Conservation (phyloP, 2,797 vertebrate genomes). For the Poecile montanus region DNA sequence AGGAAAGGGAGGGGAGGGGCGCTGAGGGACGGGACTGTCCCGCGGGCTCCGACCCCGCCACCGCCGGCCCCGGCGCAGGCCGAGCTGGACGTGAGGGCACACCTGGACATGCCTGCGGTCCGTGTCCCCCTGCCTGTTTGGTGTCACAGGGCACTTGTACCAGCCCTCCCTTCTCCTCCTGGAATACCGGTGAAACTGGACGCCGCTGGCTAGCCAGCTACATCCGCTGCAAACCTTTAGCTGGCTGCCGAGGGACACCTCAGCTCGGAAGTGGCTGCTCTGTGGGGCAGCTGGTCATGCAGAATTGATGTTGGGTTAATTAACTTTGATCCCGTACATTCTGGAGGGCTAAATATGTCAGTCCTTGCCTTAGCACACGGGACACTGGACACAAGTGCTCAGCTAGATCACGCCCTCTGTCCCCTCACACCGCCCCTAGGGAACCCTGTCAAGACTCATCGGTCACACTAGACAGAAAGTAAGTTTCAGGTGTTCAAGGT, state of each 20-base stretch:
- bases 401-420: rapidly evolving
- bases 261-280: not conserved
- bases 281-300: not conserved
- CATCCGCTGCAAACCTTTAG: not conserved
- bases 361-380: not conserved
- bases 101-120: rapidly evolving
- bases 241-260: not conserved
- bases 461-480: not conserved
- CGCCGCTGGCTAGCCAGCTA: not conserved
- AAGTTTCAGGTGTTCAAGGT: not conserved
- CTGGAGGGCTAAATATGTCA: not conserved
- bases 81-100: not conserved
- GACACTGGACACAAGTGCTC: not conserved
- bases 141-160: rapidly evolving
- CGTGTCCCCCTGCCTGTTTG: too few species aligned
- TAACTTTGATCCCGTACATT: not conserved
- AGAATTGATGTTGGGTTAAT: not conserved
- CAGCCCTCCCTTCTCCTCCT: not conserved
- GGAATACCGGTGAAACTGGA: not conserved
- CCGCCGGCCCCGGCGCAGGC: not conserved
- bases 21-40: not conserved
- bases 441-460: not conserved
- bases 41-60: not conserved
- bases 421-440: rapidly evolving
- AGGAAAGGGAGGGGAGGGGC: not conserved